Evolutionary conservation across 1,140 invertebrate species (phyloP), one percentile per base, ranked within the genome.

Genomic region (Nebria ingens): DNA sequence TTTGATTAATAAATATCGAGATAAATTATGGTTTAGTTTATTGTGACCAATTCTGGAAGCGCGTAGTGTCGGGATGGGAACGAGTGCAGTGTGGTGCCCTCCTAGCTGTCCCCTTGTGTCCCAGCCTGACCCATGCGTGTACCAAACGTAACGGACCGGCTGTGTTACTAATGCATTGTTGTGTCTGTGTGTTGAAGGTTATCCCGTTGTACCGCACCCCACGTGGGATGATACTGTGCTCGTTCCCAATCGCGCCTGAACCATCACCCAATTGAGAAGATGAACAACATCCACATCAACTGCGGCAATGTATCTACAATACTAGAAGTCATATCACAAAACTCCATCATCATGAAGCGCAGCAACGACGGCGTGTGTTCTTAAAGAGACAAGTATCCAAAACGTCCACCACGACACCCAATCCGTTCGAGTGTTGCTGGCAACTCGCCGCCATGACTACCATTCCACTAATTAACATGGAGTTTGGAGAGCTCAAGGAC

Each of bases 401-500:
- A 21, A 19, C 21, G 15, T 59, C 61, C 60, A 52, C 51, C 59
- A 73, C 70, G 54, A 72, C 74, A 72, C 68, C 69, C 58, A 70
- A 76, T 58, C 70, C 64, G 61, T 69, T 72, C 56, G 69, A 72
- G 59, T 60, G 69, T 22, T 71, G 74, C 66, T 76, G 76, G 73
- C 68, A 72, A 67, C 72, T 73, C 69, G 75, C 79, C 73, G 76
- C 79, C 74, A 74, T 77, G 75, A 70, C 84, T 61, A 77, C 79
- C 62, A 81, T 93, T 65, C 91, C 91, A 42, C 74, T 93, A 51
- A 74, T 95, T 57, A 93, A 95, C 68, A 77, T 94, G 70, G 89
- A 93, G 70, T 76, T 89, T 58, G 73, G 82, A 21, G 88, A 92
- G 69, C 78, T 92, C 38, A 86, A 87, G 68, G 87, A 90, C 59